Percentiles rank a stretch among this genome's conserved stretches.
These are phyloP conservation scores for Semotilus atromaculatus DNA, from an alignment of 2,797 vertebrate species.

Conservation along the genomic window DNA sequence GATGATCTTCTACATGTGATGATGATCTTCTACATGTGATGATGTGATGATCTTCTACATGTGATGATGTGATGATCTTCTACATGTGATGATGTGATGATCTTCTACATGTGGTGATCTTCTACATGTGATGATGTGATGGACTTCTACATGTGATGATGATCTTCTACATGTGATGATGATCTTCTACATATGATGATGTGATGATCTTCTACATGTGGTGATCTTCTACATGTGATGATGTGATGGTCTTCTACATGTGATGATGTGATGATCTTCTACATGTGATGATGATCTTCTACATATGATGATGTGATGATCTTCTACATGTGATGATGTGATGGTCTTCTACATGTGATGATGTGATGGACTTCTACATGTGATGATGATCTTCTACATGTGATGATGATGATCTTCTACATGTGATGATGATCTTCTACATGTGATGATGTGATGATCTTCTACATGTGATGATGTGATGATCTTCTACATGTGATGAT, in stretches of 20 bases:
- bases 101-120: not conserved
- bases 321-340: not conserved
- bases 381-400: not conserved
- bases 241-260: not conserved
- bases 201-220: no score
- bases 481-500: no score
- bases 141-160: not conserved
- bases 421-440: not conserved
- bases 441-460: conserved; percentile 6
- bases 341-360: no score
- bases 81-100: no score
- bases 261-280: not conserved
- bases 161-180: conserved; percentile 8
- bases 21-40: conserved; percentile 8
- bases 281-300: not conserved
- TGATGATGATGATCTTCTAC: not conserved
- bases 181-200: not conserved
- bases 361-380: conserved; percentile 6
- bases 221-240: conserved; percentile 6
- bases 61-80: not conserved
- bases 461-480: not conserved
- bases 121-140: conserved; percentile 2
- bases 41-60: not conserved
- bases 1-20: no score
- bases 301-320: not conserved